phyloP scores from a whole-genome alignment of 2,888 invertebrate genomes.

The Blastobasis lacticolella region DNA sequence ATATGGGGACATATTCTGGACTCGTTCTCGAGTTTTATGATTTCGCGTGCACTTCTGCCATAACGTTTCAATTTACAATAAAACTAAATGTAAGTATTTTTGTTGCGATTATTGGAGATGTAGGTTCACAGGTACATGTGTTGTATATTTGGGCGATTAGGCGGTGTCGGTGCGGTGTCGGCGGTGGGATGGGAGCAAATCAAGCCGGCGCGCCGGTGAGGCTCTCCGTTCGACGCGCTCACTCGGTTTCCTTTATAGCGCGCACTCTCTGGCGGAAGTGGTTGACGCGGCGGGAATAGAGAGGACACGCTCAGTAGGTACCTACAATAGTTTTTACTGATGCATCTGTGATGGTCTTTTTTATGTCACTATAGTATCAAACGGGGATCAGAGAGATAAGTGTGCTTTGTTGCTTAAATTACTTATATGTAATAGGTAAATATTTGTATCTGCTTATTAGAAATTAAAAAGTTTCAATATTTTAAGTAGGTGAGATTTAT shows the following conservation, averaged over 20 bases:
- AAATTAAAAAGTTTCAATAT: too few species aligned
- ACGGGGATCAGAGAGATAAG: too few species aligned
- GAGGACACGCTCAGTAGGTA: constrained; percentile 18
- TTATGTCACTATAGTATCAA: too few species aligned
- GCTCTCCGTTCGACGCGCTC: constrained; percentile 37
- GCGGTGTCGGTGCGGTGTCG: constrained; percentile 6
- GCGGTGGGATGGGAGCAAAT: constrained; percentile 38
- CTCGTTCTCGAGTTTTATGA: constrained; percentile 47
- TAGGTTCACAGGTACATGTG: neutral
- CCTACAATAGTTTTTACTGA: too few species aligned
- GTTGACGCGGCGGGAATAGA: constrained; percentile 29
- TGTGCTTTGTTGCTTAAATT: too few species aligned
- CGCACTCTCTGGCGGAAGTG: constrained; percentile 60
- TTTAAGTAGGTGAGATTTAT: too few species aligned
- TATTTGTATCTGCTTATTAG: too few species aligned
- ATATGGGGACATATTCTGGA: constrained; percentile 49
- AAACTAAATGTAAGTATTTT: constrained; percentile 23
- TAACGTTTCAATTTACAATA: constrained; percentile 48
- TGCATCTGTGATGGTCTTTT: too few species aligned
- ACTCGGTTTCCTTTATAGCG: constrained; percentile 53
- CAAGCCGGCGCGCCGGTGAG: constrained; percentile 32
- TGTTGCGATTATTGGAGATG: neutral
- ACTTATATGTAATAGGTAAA: too few species aligned
- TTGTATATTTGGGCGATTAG: neutral
- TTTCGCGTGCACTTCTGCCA: constrained; percentile 36